A percentile compares a stretch with the other conserved stretches of the same genome.
Conservation (phyloP, 2,888 invertebrate genomes). For the Synergus laeviventris region DNA sequence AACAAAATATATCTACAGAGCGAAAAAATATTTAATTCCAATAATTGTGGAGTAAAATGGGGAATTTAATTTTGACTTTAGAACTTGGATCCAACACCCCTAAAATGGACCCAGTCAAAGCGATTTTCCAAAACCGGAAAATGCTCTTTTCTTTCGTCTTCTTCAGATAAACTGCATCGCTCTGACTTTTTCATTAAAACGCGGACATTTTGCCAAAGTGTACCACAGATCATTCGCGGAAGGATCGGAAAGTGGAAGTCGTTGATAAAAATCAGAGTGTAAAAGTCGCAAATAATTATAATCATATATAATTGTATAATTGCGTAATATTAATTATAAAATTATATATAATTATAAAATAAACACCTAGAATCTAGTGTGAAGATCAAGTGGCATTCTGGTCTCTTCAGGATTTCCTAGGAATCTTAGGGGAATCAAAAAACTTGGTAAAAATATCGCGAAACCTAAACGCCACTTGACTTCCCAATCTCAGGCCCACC, state of each 20-base stretch:
- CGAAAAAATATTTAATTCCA: too few relatives aligned
- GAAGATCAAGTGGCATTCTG: conserved; percentile 54
- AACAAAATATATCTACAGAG: too few relatives aligned
- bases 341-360: conserved; percentile 22
- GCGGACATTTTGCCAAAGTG: conserved; percentile 12
- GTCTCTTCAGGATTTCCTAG: conserved; percentile 56
- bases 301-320: conserved; percentile 29
- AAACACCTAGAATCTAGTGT: conserved; percentile 20
- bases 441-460: conserved; percentile 70
- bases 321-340: conserved; percentile 2
- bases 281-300: conserved; percentile 24
- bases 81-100: too few relatives aligned
- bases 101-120: background rate
- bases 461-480: conserved; percentile 61
- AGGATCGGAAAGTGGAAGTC: conserved; percentile 39
- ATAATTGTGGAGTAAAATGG: too few relatives aligned
- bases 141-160: conserved; percentile 10
- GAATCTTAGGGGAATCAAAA: conserved; percentile 55
- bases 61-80: too few relatives aligned
- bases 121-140: background rate
- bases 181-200: background rate
- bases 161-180: conserved; percentile 1
- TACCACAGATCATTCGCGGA: conserved; percentile 21
- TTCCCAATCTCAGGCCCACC: conserved; percentile 60
- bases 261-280: conserved; percentile 28